Percentiles rank a stretch among this genome's conserved stretches.
Conservation (phyloP, 2,797 vertebrate species). For the Sebastes melanostomus region DNA sequence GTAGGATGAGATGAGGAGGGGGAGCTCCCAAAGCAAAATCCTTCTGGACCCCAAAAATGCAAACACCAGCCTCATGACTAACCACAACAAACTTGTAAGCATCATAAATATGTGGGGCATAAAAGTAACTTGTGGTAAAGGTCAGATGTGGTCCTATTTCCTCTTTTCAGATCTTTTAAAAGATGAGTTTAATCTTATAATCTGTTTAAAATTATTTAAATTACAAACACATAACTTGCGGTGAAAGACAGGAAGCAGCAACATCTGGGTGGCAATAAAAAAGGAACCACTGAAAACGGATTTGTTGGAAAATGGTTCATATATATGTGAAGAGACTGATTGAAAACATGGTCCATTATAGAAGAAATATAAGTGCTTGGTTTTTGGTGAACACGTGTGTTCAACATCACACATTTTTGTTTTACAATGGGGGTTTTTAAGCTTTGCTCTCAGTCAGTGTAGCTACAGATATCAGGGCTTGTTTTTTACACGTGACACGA, state of each 20-base stretch:
- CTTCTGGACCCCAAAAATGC: neutral
- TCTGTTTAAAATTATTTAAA: neutral
- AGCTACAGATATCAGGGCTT: neutral
- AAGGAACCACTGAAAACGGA: neutral
- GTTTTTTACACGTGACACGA: neutral
- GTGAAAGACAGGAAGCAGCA: conserved; percentile 17
- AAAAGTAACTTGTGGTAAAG: neutral
- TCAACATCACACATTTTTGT: neutral
- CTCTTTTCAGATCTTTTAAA: neutral
- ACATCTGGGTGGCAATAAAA: conserved; percentile 16
- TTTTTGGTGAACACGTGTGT: neutral
- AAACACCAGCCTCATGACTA: neutral
- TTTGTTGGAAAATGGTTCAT: neutral
- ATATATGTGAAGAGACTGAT: neutral
- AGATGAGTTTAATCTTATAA: neutral
- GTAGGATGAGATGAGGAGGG: neutral
- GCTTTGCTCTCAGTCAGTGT: neutral
- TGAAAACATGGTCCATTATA: neutral
- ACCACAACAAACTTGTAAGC: neutral
- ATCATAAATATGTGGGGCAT: neutral
- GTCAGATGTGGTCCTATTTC: conserved; percentile 12
- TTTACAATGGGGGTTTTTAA: neutral
- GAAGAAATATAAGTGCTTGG: neutral
- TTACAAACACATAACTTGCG: neutral
- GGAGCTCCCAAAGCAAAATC: neutral